Percentiles rank a stretch among this genome's conserved stretches.
These are phyloP conservation scores for Alethe diademata DNA, from an alignment of 2,113 vertebrate species.

Conservation along the genomic window DNA sequence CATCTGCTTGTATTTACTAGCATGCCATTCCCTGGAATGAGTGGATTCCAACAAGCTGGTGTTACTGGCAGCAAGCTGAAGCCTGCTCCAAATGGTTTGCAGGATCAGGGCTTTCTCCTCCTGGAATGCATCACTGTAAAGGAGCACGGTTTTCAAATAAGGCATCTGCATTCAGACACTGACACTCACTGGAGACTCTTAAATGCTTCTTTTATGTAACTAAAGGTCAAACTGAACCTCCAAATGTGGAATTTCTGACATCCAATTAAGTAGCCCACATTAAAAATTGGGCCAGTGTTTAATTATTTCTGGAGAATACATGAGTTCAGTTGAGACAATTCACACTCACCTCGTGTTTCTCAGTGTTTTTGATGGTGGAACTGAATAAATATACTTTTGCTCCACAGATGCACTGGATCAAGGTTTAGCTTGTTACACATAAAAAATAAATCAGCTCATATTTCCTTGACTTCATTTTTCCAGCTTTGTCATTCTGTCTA, in stretches of 20 bases:
- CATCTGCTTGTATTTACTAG: neutral
- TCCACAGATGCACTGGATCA: constrained; percentile 44
- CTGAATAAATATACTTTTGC: constrained; percentile 41
- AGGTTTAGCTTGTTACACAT: constrained; percentile 38
- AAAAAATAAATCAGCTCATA: constrained; percentile 61
- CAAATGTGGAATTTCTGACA: constrained; percentile 57
- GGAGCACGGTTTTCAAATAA: constrained; percentile 20
- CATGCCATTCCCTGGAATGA: neutral
- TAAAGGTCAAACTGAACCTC: constrained; percentile 48
- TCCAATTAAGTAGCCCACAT: constrained; percentile 22
- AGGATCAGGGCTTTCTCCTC: constrained; percentile 8
- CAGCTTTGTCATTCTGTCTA: constrained; percentile 67
- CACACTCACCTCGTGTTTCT: constrained; percentile 26
- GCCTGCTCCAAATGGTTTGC: neutral
- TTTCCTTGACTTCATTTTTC: constrained; percentile 63
- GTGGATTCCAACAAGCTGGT: constrained; percentile 1
- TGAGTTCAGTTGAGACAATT: constrained; percentile 27
- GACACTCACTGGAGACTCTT: constrained; percentile 50
- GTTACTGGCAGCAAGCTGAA: constrained; percentile 26
- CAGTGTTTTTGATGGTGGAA: neutral
- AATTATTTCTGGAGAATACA: constrained; percentile 39
- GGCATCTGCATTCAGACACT: constrained; percentile 23
- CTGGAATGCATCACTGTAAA: constrained; percentile 23
- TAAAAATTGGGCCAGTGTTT: constrained; percentile 4
- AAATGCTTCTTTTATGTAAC: constrained; percentile 48